phyloP scores from a whole-genome alignment of 2,113 vertebrate species.

The Gavialis gangeticus region DNA sequence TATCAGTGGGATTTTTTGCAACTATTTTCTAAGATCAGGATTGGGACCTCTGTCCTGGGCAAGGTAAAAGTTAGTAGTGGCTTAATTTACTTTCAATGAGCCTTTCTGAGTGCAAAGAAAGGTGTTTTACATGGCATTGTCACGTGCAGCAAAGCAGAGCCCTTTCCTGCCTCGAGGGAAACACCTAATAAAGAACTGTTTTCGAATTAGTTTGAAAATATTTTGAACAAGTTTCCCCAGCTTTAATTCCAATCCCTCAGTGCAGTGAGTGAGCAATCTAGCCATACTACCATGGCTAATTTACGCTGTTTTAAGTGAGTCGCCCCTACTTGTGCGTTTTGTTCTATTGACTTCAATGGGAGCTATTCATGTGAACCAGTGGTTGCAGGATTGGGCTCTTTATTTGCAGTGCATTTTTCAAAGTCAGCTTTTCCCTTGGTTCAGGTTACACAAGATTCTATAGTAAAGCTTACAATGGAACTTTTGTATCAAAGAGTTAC shows the following conservation, averaged over 20 bases:
- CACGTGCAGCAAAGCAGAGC: not conserved
- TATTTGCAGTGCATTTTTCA: constrained; percentile 23
- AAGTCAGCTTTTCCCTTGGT: constrained; percentile 8
- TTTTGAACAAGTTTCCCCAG: not conserved
- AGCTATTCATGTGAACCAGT: not conserved
- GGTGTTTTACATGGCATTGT: fast-evolving
- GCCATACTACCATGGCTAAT: too few species aligned
- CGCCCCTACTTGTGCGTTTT: not conserved
- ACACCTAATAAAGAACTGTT: not conserved
- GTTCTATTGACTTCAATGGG: not conserved
- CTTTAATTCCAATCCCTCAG: not conserved
- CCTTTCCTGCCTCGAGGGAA: fast-evolving
- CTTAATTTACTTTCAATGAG: not conserved
- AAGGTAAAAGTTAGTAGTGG: not conserved
- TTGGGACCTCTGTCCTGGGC: not conserved
- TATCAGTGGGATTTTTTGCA: not conserved
- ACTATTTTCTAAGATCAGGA: not conserved
- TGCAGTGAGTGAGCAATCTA: not conserved
- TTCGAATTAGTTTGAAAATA: fast-evolving
- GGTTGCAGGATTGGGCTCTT: not conserved
- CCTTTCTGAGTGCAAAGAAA: not conserved
- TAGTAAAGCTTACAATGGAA: constrained; percentile 47
- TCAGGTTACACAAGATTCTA: constrained; percentile 46
- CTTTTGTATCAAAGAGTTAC: constrained; percentile 38
- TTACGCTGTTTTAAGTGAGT: not conserved